phyloP scores from a whole-genome alignment of 2,888 invertebrate species.

The Lasiommata megera region DNA sequence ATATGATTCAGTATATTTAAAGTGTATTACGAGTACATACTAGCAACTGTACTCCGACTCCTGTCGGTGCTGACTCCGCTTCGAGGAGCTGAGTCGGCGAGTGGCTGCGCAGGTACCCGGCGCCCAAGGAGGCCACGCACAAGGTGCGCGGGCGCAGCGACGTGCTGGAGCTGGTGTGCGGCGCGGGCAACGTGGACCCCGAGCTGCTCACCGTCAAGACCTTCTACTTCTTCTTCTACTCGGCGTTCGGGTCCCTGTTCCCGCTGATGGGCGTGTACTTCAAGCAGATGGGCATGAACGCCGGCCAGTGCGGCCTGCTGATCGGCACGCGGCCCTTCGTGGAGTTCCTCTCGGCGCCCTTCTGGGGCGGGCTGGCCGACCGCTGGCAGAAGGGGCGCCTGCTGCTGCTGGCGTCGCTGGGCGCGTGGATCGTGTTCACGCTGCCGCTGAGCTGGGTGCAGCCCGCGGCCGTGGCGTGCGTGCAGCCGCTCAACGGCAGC shows the following conservation, averaged over 20 bases:
- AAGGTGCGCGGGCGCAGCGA: slow-evolving; percentile 94
- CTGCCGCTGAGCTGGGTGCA: slow-evolving; percentile 97
- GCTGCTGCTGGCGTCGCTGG: slow-evolving; percentile 92
- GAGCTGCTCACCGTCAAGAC: slow-evolving; percentile 97
- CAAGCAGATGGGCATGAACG: slow-evolving; percentile 99
- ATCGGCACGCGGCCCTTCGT: slow-evolving; percentile 98
- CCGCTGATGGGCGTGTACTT: slow-evolving; percentile 99
- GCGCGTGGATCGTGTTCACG: slow-evolving; percentile 98
- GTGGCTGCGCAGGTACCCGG: slow-evolving; percentile 84
- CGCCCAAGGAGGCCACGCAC: slow-evolving; percentile 93
- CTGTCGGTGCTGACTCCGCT: background rate
- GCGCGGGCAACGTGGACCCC: slow-evolving; percentile 90
- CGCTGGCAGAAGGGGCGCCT: slow-evolving; percentile 93
- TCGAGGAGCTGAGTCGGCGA: background rate
- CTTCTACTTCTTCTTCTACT: slow-evolving; percentile 99
- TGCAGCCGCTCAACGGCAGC: slow-evolving; percentile 79
- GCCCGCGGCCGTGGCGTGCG: slow-evolving; percentile 95
- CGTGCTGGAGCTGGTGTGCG: slow-evolving; percentile 90
- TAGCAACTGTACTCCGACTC: too few relatives aligned
- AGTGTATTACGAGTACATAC: too few relatives aligned
- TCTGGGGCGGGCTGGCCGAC: slow-evolving; percentile 98
- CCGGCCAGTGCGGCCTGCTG: slow-evolving; percentile 95
- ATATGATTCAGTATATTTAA: too few relatives aligned
- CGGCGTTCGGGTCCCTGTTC: slow-evolving; percentile 98
- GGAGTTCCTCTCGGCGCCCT: slow-evolving; percentile 97